Percentiles rank a stretch among this genome's conserved stretches.
Evolutionary conservation across 1,140 invertebrate species (phyloP).

Genomic region (Pseudomyrmex cubaensis): DNA sequence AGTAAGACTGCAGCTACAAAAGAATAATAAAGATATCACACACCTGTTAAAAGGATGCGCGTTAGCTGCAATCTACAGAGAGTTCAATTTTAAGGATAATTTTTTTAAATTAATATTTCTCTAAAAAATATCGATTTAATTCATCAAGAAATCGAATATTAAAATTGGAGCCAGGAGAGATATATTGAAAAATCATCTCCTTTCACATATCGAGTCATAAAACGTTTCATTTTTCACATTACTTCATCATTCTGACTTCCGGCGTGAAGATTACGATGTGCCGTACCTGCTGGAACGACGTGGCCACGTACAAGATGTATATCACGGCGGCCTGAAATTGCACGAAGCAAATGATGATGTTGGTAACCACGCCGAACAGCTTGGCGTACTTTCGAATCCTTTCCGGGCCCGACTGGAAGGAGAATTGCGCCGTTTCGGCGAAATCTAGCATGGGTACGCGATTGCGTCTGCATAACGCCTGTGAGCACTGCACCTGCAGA

Average conservation of each 20-base stretch:
- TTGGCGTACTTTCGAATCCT: constrained; percentile 79
- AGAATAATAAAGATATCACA: no score
- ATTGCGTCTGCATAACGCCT: constrained; percentile 80
- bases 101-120: no score
- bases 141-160: neutral
- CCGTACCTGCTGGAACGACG: constrained; percentile 78
- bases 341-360: constrained; percentile 74
- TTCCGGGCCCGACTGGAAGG: constrained; percentile 85
- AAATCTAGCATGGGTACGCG: constrained; percentile 84
- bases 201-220: no score
- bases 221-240: constrained; percentile 10
- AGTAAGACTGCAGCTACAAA: neutral
- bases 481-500: constrained; percentile 82
- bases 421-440: constrained; percentile 85
- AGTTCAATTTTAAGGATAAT: no score
- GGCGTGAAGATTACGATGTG: neutral
- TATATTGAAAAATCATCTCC: no score
- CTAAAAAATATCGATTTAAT: neutral
- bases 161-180: neutral
- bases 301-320: constrained; percentile 76
- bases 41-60: no score
- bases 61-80: no score
- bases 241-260: constrained; percentile 2
- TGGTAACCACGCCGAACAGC: constrained; percentile 77
- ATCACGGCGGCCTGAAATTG: constrained; percentile 73